A percentile compares a stretch with the other conserved stretches of the same genome.
phyloP scores from a whole-genome alignment of 1,140 invertebrate species.

The Pseudomyrmex cubaensis region DNA sequence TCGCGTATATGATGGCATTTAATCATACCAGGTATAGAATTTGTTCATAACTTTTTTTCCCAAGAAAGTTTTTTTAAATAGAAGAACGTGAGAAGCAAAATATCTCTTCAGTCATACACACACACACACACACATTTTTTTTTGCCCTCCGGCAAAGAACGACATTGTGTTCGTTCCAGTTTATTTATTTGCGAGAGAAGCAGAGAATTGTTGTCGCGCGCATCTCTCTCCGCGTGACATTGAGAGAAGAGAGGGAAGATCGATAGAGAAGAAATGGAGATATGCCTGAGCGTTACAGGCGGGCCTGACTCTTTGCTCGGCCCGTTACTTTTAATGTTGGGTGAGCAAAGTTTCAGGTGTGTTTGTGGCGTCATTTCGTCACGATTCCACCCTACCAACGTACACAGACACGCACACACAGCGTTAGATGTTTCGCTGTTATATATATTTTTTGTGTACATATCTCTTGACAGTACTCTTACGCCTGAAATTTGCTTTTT shows the following conservation, averaged over 20 bases:
- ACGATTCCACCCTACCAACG: not conserved
- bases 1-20: too few relatives aligned
- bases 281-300: constrained; percentile 73
- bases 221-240: too few relatives aligned
- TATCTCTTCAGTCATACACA: too few relatives aligned
- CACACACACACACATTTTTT: too few relatives aligned
- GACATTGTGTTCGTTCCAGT: not conserved
- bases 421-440: not conserved
- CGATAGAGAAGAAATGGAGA: constrained; percentile 6
- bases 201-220: too few relatives aligned
- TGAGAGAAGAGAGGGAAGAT: not conserved
- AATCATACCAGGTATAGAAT: too few relatives aligned
- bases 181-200: not conserved
- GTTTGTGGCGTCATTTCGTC: constrained; percentile 74
- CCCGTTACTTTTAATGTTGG: constrained; percentile 77
- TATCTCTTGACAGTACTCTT: constrained; percentile 78
- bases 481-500: constrained; percentile 85
- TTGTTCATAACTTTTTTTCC: too few relatives aligned
- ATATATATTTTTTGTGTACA: not conserved
- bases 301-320: constrained; percentile 84
- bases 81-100: too few relatives aligned
- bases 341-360: constrained; percentile 85
- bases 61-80: too few relatives aligned
- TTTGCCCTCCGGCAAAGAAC: not conserved
- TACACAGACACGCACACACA: not conserved